Evolutionary conservation across 2,888 invertebrate species (phyloP), one percentile per base, ranked within the genome.

Genomic region (Heliconius cydno): DNA sequence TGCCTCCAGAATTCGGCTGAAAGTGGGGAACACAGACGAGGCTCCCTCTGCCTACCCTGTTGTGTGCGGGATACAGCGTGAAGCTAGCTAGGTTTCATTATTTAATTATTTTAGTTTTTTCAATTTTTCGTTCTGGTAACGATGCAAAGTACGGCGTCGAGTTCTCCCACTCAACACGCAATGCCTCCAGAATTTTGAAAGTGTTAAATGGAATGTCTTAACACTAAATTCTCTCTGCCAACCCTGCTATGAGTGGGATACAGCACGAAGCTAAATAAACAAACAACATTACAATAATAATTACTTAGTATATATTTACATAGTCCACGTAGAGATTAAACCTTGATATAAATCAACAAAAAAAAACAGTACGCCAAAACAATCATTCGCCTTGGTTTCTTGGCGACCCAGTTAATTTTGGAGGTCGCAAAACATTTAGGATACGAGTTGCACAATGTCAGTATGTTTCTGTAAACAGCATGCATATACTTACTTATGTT

Each of bases 351-450:
- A 60, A 79, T 72, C 66, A 66, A 75, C 60, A 79, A 81, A 81
- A 81, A 81, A 79, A 81, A 73, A 38, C 7, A 9, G 76, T 73
- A 6, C 30, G 81, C 79, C 79, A 79, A 79, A 80, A 76, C 77
- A 82, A 75, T 80, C 76, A 80, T 79, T 77, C 82, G 82, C 83
- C 82, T 80, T 83, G 80, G 80, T 80, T 81, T 81, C 81, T 82
- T 84, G 81, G 83, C 83, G 83, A 84, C 82, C 85, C 77, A 85
- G 83, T 85, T 82, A 77, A 81, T 76, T 85, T 84, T 83, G 82
- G 83, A 86, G 85, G 85, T 82, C 85, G 79, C 79, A 81, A 84
- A 78, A 80, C 79, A 73, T 77, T 82, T 67, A 73, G 77, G 77
- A 71, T 70, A 80, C 72, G 68, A 81, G 57, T 80, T 78, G 52